Base-by-base conservation (phyloP, 1,140 invertebrate genomes). In the Rhagoletis zephyria region DNA sequence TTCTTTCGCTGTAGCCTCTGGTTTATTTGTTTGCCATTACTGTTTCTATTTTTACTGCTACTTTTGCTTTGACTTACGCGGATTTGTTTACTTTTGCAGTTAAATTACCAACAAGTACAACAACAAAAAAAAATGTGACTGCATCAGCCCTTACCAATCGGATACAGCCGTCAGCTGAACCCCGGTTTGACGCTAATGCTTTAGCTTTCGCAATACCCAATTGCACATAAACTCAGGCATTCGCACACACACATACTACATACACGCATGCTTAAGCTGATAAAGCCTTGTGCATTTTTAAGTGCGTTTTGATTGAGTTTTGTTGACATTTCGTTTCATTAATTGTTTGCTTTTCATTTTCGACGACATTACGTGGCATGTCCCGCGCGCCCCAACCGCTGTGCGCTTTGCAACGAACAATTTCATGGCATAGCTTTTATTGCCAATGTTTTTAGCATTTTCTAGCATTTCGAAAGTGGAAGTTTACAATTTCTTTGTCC, bases 281-380 rank as follows among this genome's bases (percentile, higher is more conserved):
- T 64, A 48, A 51, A 87, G 48, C 64, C 86, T 87, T 87, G 61
- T 67, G 86, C 86, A 87, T 87, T 87, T 64, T 87, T 67, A 87
- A 87, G 64, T 87, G 86, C 86, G 61, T 87, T 67, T 67, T 87
- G 86, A 87, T 87, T 87, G 86, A 85, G 85, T 85, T 85, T 85
- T 63, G 85, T 85, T 85, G 85, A 85, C 85, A 85, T 85, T 85
- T 87, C 86, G 48, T 56, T 64, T 87, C 59, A 87, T 86, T 63
- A 65, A 65, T 87, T 87, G 86, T 87, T 87, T 87, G 86, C 48
- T 87, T 87, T 87, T 51, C 61, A 87, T 87, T 85, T 85, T 81
- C 74, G 74, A 81, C 74, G 45, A 81, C 74, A 81, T 56, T 81
- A 81, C 45, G 48, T 81, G 74, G 74, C 74, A 81, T 59, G 48